Evolutionary conservation across 2,797 vertebrate genomes (phyloP).

Genomic region (Macrochelys suwanniensis): DNA sequence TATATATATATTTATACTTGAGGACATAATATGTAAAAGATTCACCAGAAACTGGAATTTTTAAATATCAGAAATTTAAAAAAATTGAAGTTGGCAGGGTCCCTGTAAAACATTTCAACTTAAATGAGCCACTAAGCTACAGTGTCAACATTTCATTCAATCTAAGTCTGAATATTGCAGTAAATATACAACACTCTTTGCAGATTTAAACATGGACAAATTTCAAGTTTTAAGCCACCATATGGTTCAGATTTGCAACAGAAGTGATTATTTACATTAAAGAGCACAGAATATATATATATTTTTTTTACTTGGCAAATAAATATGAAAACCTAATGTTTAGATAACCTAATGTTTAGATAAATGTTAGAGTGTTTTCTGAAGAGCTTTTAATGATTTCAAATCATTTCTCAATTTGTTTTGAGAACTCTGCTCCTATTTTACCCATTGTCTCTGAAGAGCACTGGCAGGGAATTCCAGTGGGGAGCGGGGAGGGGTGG

Average conservation of each 20-base stretch:
- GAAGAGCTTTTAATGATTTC: neutral
- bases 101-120: neutral
- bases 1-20: neutral
- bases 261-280: neutral
- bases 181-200: neutral
- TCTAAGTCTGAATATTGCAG: neutral
- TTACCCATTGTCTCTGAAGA: neutral
- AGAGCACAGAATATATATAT: neutral
- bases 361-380: neutral
- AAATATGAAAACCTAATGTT: neutral
- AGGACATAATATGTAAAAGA: neutral
- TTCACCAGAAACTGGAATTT: neutral
- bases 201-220: neutral
- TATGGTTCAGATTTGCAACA: neutral
- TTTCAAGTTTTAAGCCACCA: neutral
- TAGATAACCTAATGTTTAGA: neutral
- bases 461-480: neutral
- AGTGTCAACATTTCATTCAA: neutral
- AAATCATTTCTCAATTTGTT: neutral
- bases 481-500: neutral
- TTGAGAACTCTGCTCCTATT: neutral
- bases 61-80: neutral
- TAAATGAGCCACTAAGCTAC: neutral
- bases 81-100: neutral
- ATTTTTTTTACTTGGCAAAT: neutral